These are phyloP conservation scores for Otus sunia DNA, from an alignment of 2,113 vertebrate genomes.

Conservation along the genomic window DNA sequence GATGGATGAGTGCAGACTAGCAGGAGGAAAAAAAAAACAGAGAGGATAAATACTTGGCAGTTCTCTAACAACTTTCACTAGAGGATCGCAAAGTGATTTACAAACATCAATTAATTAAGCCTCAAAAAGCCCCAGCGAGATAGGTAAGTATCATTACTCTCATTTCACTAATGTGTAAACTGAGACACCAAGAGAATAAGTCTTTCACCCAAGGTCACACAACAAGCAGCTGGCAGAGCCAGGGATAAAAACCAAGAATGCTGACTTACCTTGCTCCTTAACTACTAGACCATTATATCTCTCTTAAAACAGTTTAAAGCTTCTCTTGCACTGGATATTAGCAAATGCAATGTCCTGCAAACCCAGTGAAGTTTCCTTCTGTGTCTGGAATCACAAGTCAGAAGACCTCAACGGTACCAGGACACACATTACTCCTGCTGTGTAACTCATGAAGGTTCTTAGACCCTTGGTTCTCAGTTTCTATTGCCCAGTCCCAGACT, in stretches of 20 bases:
- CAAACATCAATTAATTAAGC: slow-evolving; percentile 65
- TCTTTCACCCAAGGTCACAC: slow-evolving; percentile 56
- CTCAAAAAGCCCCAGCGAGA: slow-evolving; percentile 27
- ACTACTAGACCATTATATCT: not conserved
- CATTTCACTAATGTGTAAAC: slow-evolving; percentile 57
- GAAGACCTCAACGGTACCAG: not conserved
- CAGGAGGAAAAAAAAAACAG: not conserved
- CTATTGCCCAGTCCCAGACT: not conserved
- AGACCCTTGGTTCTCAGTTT: not conserved
- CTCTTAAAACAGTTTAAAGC: not conserved
- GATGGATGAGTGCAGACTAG: slow-evolving; percentile 45
- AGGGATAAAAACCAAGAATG: not conserved
- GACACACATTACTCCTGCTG: not conserved
- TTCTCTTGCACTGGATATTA: not conserved
- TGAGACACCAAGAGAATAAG: slow-evolving; percentile 23
- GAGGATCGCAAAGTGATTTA: slow-evolving; percentile 54
- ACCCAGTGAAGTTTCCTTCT: not conserved
- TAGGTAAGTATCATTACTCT: slow-evolving; percentile 61
- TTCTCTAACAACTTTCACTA: slow-evolving; percentile 44
- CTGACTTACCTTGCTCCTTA: not conserved
- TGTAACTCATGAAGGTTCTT: fast-evolving
- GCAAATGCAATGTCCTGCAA: not conserved
- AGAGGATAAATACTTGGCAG: slow-evolving; percentile 53
- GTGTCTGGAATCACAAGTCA: not conserved
- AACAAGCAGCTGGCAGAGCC: slow-evolving; percentile 34